Evolutionary conservation across 2,888 invertebrate species (phyloP), one percentile per base, ranked within the genome.

Genomic region (Esperia sulphurella): DNA sequence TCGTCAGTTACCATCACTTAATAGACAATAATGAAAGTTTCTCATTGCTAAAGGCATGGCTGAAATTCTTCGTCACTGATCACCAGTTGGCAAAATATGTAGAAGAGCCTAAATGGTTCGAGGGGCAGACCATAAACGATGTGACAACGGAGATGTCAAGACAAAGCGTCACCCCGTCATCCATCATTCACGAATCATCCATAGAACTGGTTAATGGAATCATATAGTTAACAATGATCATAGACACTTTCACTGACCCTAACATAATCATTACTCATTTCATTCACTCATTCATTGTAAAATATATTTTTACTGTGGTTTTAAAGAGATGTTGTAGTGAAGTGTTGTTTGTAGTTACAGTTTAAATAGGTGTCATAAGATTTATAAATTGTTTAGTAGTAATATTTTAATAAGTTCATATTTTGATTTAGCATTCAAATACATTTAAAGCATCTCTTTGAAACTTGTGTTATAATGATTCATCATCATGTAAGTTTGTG

Each of bases 61-160:
- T 89, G 89, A 90, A 90, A 78, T 89, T 90, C 90, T 90, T 81
- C 90, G 85, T 89, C 73, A 90, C 90, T 75, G 90, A 90, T 74
- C 78, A 82, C 68, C 82, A 79, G 71, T 79, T 88, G 75, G 80
- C 83, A 79, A 85, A 90, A 72, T 81, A 81, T 69, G 69, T 86
- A 65, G 83, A 86, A 71, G 88, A 86, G 76, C 85, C 89, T 64
- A 74, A 80, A 64, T 87, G 90, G 88, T 87, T 87, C 70, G 72
- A 78, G 61, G 82, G 74, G 59, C 82, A 81, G 61, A 75, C 83
- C 57, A 70, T 76, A 58, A 21, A 21, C 21, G 76, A 80, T 68
- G 67, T 70, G 51, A 79, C 82, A 58, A 83, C 86, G 65, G 80
- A 84, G 68, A 71, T 78, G 69, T 68, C 82, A 71, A 78, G 79